These are phyloP conservation scores for Drosophila percnosoma DNA, from an alignment of 2,888 invertebrate genomes.

Conservation along the genomic window DNA sequence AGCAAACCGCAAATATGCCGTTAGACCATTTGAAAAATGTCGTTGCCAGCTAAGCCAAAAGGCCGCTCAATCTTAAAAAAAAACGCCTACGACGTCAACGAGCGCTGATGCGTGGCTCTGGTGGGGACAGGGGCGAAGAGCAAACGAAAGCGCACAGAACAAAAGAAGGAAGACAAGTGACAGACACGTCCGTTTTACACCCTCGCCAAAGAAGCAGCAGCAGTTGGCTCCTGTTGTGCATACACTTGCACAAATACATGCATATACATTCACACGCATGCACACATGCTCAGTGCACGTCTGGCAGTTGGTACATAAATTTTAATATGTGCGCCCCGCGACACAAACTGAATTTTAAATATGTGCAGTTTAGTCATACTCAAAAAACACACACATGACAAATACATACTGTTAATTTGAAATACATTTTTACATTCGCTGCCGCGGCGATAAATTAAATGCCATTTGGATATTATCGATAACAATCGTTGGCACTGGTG, in stretches of 20 bases:
- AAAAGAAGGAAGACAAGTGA: constrained; percentile 69
- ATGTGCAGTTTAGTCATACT: constrained; percentile 56
- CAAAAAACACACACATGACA: constrained; percentile 1
- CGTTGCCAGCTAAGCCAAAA: constrained; percentile 32
- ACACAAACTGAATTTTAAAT: constrained; percentile 68
- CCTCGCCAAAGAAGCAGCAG: constrained; percentile 38
- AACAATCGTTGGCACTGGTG: constrained; percentile 29
- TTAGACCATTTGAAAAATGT: constrained; percentile 61
- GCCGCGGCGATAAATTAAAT: constrained; percentile 46
- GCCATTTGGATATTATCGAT: constrained; percentile 52
- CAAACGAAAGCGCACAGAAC: constrained; percentile 42
- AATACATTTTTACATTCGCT: constrained; percentile 17
- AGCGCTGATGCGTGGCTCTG: constrained; percentile 54
- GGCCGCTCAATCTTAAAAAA: constrained; percentile 34
- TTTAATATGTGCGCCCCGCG: constrained; percentile 35
- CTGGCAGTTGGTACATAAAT: constrained; percentile 49
- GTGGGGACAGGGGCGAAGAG: neutral
- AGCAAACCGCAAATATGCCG: constrained; percentile 53
- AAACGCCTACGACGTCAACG: constrained; percentile 5
- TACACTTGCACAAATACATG: constrained; percentile 19
- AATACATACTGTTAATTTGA: constrained; percentile 15
- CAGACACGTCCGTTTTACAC: constrained; percentile 73
- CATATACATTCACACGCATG: neutral
- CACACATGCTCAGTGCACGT: constrained; percentile 49
- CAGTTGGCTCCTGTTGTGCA: constrained; percentile 42